Percentiles rank a stretch among this genome's conserved stretches.
These are phyloP conservation scores for Digitonthophagus gazella DNA, from an alignment of 2,888 invertebrate genomes.

Conservation along the genomic window DNA sequence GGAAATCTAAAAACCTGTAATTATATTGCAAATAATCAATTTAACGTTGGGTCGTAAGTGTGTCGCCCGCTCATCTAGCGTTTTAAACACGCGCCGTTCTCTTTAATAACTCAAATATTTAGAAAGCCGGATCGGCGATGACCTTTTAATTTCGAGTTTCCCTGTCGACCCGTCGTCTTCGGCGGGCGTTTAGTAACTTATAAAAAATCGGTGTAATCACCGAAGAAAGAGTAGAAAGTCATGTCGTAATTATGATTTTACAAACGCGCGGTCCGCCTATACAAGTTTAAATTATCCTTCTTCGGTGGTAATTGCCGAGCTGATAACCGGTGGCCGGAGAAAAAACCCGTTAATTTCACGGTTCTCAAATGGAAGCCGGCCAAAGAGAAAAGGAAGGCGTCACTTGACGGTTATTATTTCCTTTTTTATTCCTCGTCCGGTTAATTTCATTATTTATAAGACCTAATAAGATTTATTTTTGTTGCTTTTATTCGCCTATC, in stretches of 20 bases:
- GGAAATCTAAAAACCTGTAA: background rate
- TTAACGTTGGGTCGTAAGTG: background rate
- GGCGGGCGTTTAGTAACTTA: background rate
- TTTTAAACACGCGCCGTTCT: background rate
- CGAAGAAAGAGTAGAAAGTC: background rate
- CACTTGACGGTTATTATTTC: background rate
- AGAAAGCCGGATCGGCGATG: background rate
- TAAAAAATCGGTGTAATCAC: background rate
- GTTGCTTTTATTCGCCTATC: too few relatives aligned
- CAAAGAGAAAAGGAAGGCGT: background rate
- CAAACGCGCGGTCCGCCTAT: background rate
- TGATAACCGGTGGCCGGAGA: slow-evolving; percentile 4
- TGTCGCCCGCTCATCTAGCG: background rate
- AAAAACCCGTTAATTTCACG: slow-evolving; percentile 15
- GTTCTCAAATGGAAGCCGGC: slow-evolving; percentile 7
- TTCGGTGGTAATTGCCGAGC: slow-evolving; percentile 11
- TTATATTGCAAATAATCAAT: background rate
- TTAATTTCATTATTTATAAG: background rate
- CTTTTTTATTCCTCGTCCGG: background rate
- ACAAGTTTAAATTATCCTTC: background rate
- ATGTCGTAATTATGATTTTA: background rate
- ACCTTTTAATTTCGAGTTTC: background rate
- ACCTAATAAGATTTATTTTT: too few relatives aligned
- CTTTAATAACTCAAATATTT: background rate
- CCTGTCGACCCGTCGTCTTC: background rate